These are phyloP conservation scores for Resseliella maxima DNA, from an alignment of 2,888 invertebrate genomes.

Conservation along the genomic window DNA sequence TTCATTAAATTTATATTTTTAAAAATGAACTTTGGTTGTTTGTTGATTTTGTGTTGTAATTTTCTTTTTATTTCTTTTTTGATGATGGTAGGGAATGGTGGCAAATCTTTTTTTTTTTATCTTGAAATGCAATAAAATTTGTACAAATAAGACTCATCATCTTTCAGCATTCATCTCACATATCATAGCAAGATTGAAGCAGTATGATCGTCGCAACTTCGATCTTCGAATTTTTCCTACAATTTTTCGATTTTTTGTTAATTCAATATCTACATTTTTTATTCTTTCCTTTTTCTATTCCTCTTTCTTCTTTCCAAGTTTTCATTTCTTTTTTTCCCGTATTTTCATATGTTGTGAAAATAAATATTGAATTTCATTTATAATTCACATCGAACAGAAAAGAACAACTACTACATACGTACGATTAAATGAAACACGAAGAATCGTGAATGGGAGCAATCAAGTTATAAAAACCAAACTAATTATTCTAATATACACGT, in stretches of 20 bases:
- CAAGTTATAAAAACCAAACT: neutral
- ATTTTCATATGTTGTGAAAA: too few relatives aligned
- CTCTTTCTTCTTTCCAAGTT: neutral
- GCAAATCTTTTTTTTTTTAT: neutral
- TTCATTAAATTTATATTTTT: slow-evolving; percentile 31
- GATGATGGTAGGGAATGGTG: neutral
- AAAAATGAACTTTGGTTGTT: neutral
- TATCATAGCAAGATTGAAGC: neutral
- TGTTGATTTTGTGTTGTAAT: neutral
- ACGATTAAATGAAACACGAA: slow-evolving; percentile 18
- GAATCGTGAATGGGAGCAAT: slow-evolving; percentile 49
- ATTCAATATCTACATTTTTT: too few relatives aligned
- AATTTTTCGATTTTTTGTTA: too few relatives aligned
- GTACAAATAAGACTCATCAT: slow-evolving; percentile 1
- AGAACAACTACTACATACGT: neutral
- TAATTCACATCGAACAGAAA: neutral
- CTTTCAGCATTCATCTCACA: neutral
- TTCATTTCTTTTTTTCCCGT: neutral
- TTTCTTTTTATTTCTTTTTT: neutral
- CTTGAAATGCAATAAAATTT: neutral
- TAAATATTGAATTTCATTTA: neutral
- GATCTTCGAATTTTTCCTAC: too few relatives aligned
- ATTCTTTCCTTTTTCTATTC: neutral
- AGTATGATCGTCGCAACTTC: neutral
- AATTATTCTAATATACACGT: neutral